A percentile compares a stretch with the other conserved stretches of the same genome.
These are phyloP conservation scores for Myiotriccus ornatus DNA, from an alignment of 2,797 vertebrate genomes.

Conservation along the genomic window DNA sequence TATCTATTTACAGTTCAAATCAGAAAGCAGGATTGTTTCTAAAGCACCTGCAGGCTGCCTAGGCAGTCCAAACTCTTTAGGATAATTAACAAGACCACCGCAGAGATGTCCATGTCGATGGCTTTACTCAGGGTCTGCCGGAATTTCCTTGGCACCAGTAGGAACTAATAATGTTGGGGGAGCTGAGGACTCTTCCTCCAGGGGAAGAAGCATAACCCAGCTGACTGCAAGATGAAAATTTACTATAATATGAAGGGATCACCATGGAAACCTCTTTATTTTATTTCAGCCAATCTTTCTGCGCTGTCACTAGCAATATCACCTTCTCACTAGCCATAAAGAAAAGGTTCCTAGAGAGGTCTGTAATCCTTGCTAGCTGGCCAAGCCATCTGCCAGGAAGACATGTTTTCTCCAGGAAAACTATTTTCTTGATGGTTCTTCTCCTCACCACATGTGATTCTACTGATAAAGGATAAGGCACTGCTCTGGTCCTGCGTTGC, in stretches of 20 bases:
- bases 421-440: neutral
- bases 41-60: neutral
- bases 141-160: neutral
- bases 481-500: neutral
- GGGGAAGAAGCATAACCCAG: conserved; percentile 31
- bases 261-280: conserved; percentile 70
- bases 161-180: neutral
- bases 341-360: conserved; percentile 30
- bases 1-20: neutral
- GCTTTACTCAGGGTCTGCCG: neutral
- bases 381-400: neutral
- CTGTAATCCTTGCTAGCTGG: neutral
- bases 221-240: conserved; percentile 54
- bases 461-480: neutral
- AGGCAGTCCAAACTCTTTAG: neutral
- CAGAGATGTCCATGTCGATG: accelerated
- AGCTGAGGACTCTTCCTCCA: neutral
- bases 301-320: conserved; percentile 52
- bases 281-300: conserved; percentile 62
- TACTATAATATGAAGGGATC: conserved; percentile 57
- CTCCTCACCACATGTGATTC: neutral
- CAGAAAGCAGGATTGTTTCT: neutral
- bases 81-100: neutral
- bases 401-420: neutral
- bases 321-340: conserved; percentile 53